Conservation (phyloP, 2,888 invertebrate genomes). For the Dichetophora obliterata region DNA sequence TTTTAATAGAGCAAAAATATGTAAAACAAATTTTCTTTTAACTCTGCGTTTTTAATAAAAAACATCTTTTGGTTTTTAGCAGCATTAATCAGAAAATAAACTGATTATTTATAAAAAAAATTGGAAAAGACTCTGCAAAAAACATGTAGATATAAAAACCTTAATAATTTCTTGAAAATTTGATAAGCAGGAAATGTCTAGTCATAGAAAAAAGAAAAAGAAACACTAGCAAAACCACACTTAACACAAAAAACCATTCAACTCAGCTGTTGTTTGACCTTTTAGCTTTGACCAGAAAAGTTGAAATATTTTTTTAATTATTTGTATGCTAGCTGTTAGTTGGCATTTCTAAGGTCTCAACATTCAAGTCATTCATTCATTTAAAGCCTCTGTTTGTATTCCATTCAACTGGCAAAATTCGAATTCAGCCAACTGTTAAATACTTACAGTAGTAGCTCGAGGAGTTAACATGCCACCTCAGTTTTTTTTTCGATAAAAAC, state of each 20-base stretch:
- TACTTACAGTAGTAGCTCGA: not conserved
- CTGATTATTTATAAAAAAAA: no score
- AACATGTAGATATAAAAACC: no score
- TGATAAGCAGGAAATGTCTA: not conserved
- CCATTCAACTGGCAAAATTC: slow-evolving; percentile 22
- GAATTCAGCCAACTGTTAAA: slow-evolving; percentile 20
- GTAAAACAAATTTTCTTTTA: no score
- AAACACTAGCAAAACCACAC: not conserved
- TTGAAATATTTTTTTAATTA: not conserved
- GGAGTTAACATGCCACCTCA: slow-evolving; percentile 1
- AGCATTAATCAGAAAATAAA: no score
- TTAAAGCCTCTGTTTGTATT: not conserved
- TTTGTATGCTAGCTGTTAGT: not conserved
- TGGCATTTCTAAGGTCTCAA: not conserved
- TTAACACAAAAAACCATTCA: not conserved
- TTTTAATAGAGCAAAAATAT: no score
- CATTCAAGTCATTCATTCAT: not conserved
- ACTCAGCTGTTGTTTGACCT: no score
- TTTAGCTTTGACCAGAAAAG: not conserved
- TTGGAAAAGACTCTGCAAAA: no score
- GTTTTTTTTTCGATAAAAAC: not conserved
- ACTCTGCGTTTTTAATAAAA: no score
- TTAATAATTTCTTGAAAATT: not conserved
- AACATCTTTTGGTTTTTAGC: no score
- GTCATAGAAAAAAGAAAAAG: not conserved